phyloP scores from a whole-genome alignment of 2,113 vertebrate species.

The Prinia subflava region DNA sequence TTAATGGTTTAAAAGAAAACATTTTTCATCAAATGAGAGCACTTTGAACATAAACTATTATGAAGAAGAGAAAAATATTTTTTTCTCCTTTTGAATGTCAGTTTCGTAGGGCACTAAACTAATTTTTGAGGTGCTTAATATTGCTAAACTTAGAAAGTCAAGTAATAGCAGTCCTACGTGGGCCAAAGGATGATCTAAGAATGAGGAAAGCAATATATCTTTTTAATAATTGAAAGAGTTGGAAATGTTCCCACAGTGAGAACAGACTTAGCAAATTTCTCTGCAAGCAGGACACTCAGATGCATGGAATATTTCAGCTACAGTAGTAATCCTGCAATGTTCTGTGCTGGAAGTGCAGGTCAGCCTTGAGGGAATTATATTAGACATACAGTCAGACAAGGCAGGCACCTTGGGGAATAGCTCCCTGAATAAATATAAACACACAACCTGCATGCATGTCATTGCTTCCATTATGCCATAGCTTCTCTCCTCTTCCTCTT shows the following conservation, averaged over 20 bases:
- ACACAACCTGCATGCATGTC: not conserved
- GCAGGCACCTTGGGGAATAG: not conserved
- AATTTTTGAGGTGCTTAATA: not conserved
- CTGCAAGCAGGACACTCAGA: not conserved
- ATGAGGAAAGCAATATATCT: constrained; percentile 57
- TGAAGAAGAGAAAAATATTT: not conserved
- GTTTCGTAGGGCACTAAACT: not conserved
- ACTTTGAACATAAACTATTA: not conserved
- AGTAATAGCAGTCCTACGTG: constrained; percentile 8
- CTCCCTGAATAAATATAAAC: constrained; percentile 1
- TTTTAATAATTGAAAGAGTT: constrained; percentile 53
- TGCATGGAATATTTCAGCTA: constrained; percentile 34
- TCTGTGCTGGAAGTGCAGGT: constrained; percentile 19
- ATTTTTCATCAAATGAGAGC: constrained; percentile 18
- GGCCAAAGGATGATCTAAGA: constrained; percentile 63
- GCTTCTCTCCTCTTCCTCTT: no score
- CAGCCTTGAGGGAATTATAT: constrained; percentile 27
- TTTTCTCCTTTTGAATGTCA: not conserved
- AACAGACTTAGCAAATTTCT: constrained; percentile 28
- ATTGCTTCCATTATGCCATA: not conserved
- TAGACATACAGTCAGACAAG: constrained; percentile 41
- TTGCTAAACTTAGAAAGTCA: constrained; percentile 59
- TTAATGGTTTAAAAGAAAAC: constrained; percentile 14
- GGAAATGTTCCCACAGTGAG: constrained; percentile 9
- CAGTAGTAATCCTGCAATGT: not conserved